Percentiles rank a stretch among this genome's conserved stretches.
phyloP scores from a whole-genome alignment of 2,797 vertebrate genomes.

The Sibirionetta formosa region DNA sequence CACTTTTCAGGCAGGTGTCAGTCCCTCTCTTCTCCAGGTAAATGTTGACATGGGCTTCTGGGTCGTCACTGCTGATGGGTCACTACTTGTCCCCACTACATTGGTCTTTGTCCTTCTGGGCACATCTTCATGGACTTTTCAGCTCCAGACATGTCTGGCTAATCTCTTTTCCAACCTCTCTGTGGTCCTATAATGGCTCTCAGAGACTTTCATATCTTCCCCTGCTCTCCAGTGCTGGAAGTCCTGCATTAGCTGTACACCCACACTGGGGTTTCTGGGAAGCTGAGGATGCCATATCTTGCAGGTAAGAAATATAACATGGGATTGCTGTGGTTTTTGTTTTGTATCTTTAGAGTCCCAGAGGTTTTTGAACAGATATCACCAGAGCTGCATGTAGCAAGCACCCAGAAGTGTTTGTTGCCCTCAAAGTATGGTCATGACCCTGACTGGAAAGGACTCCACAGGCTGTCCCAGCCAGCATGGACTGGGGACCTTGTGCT shows the following conservation, averaged over 20 bases:
- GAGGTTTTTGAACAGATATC: not conserved
- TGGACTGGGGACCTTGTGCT: accelerated
- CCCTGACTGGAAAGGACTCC: not conserved
- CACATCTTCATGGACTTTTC: not conserved
- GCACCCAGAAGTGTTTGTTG: not conserved
- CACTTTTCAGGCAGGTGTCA: not conserved
- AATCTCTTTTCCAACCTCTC: not conserved
- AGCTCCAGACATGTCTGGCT: not conserved
- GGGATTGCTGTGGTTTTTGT: not conserved
- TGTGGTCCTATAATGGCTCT: not conserved
- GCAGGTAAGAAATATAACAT: not conserved
- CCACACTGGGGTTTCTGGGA: not conserved
- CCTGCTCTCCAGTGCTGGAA: not conserved
- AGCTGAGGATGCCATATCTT: not conserved
- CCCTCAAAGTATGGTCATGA: not conserved
- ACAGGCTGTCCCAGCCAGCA: not conserved
- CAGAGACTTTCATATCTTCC: not conserved
- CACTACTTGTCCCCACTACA: not conserved
- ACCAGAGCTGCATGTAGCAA: not conserved
- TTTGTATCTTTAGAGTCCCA: not conserved
- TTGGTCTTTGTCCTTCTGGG: not conserved
- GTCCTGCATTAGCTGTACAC: not conserved
- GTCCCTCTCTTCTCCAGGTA: not conserved
- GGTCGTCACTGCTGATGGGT: not conserved
- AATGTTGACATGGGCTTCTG: not conserved